Evolutionary conservation across 2,888 invertebrate genomes (phyloP).

Genomic region (Torymus auratus): DNA sequence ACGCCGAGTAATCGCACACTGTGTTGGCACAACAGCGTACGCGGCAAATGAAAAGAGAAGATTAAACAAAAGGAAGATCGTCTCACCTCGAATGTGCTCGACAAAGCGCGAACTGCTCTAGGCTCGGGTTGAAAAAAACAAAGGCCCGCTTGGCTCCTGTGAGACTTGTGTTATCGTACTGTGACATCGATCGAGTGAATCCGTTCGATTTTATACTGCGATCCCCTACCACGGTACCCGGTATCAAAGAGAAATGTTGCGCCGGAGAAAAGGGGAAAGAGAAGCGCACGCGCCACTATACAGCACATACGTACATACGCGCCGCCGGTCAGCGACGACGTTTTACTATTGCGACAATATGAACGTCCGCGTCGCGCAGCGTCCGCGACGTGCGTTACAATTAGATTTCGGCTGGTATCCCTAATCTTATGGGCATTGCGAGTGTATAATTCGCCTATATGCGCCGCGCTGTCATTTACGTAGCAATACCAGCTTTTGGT

Average conservation of each 20-base stretch:
- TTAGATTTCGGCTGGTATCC: conserved; percentile 48
- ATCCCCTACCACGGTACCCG: conserved; percentile 56
- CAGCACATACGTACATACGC: background rate
- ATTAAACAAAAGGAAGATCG: background rate
- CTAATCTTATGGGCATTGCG: background rate
- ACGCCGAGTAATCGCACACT: background rate
- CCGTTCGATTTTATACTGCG: conserved; percentile 70
- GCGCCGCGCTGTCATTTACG: too few relatives aligned
- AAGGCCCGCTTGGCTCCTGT: conserved; percentile 45
- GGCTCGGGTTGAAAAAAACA: conserved; percentile 50
- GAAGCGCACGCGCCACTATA: background rate
- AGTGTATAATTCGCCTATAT: background rate
- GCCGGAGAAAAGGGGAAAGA: conserved; percentile 48
- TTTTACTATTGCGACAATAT: conserved; percentile 36
- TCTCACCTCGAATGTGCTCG: conserved; percentile 58
- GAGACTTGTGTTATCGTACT: conserved; percentile 58
- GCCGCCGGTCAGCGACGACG: background rate
- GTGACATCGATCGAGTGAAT: conserved; percentile 64
- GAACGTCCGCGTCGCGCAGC: conserved; percentile 1
- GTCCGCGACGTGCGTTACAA: conserved; percentile 58
- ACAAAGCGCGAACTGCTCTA: conserved; percentile 11
- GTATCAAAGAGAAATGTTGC: conserved; percentile 42
- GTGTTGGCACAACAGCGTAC: background rate
- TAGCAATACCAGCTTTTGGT: too few relatives aligned
- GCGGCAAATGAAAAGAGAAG: background rate